Evolutionary conservation across 2,113 vertebrate genomes (phyloP), one percentile per base, ranked within the genome.

Genomic region (Brienomyrus longianalis): DNA sequence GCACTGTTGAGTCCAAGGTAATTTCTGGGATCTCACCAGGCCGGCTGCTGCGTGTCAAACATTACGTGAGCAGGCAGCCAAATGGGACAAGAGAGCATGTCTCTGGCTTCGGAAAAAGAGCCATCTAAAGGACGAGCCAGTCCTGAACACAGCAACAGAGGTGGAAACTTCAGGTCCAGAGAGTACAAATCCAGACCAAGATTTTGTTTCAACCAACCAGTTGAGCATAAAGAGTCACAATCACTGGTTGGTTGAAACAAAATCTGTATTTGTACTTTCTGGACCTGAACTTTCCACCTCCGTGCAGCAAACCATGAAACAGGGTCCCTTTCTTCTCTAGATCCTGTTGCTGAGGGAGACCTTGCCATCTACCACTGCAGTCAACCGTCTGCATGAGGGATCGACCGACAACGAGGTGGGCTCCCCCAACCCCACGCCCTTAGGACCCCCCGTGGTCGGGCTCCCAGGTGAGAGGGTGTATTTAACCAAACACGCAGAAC

Each of bases 1-100:
- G 93, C 93, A 94, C 92, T 0, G 94, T 97, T 45, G 96, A 97
- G 93, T 94, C 95, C 88, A 97, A 97, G 96, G 97, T 97, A 74
- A 91, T 83, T 43, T 5, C 35, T 45, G 45, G 27, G 10, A 21
- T 48, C 23, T 9, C 35, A 48, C 43, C 21, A 23, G 83, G 43
- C 39, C 83, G 39, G 19, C 43, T 47, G 43, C 3, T 45, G 21
- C 45, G 9, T 13, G 9, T 84, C 43, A 23, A 23, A 84, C 21
- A 21, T 48, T 48, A 48, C 19, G 19, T 7, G 35, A 80, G 19
- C 77, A 45, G 19, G 39, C 15, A 19, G 62, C 39, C 77, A 39
- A 27, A 84, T n/a, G 43, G 83, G 83, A 48, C 19, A 9, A 9
- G 43, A 84, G 35, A 48, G 19, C 23, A 2, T 19, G 23, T 52